These are phyloP conservation scores for Gymnoscopelus braueri DNA, from an alignment of 2,797 vertebrate genomes.

Conservation along the genomic window DNA sequence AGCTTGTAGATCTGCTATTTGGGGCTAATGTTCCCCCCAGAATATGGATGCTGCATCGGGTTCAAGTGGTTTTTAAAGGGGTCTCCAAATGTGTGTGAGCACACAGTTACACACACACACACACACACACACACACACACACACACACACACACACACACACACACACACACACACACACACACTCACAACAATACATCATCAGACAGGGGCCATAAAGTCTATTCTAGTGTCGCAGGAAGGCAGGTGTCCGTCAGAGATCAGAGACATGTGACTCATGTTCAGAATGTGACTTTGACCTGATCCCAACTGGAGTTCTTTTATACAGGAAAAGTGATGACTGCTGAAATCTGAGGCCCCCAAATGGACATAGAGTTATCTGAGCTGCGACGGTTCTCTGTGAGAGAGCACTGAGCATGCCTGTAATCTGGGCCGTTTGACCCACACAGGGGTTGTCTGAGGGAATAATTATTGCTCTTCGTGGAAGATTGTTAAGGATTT, in stretches of 20 bases:
- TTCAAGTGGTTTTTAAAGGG: no score
- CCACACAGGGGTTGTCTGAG: conserved; percentile 27
- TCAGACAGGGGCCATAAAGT: not conserved
- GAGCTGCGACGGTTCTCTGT: conserved; percentile 48
- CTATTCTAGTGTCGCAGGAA: not conserved
- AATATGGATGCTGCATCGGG: no score
- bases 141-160: no score
- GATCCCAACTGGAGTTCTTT: conserved; percentile 55
- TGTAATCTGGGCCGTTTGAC: conserved; percentile 53
- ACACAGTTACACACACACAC: no score
- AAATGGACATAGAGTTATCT: conserved; percentile 61
- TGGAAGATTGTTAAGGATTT: conserved; percentile 1
- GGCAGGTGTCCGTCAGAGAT: not conserved
- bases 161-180: no score
- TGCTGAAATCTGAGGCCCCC: conserved; percentile 72
- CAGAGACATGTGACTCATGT: conserved; percentile 45
- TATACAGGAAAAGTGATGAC: conserved; percentile 76
- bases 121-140: no score
- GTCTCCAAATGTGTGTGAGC: no score
- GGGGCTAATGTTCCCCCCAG: no score
- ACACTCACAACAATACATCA: not conserved
- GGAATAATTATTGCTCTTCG: conserved; percentile 3
- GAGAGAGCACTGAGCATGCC: conserved; percentile 34
- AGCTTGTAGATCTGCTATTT: no score
- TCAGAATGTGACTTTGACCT: conserved; percentile 64